phyloP scores from a whole-genome alignment of 2,797 vertebrate species.

The Manis crassicaudata region DNA sequence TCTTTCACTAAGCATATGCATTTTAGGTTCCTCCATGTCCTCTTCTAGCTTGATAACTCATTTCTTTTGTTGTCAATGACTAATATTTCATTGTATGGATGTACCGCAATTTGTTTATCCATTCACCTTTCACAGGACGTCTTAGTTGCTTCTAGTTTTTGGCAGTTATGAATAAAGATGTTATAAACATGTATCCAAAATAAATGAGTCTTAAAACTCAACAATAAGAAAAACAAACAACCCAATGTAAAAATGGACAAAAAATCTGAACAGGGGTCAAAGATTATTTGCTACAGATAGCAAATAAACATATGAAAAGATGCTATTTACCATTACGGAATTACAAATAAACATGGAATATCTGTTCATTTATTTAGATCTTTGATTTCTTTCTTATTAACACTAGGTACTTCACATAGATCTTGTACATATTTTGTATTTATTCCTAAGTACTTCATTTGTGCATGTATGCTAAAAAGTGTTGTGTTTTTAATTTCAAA shows the following conservation, averaged over 20 bases:
- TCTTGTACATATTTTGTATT: not conserved
- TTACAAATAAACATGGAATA: not conserved
- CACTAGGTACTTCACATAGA: not conserved
- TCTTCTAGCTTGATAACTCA: not conserved
- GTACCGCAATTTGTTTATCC: not conserved
- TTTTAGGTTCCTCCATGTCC: not conserved
- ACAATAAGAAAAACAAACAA: not conserved
- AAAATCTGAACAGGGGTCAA: not conserved
- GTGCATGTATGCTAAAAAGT: not conserved
- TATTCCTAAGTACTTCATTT: not conserved
- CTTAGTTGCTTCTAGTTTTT: not conserved
- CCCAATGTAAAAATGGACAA: not conserved
- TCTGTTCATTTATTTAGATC: not conserved
- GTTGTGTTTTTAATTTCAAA: not conserved
- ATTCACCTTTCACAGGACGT: not conserved
- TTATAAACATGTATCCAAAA: not conserved
- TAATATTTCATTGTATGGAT: not conserved
- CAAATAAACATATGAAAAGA: not conserved
- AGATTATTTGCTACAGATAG: not conserved
- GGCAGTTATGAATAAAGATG: not conserved
- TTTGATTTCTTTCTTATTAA: not conserved
- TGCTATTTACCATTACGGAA: not conserved
- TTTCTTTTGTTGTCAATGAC: not conserved
- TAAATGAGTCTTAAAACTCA: not conserved
- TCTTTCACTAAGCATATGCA: not conserved